Evolutionary conservation across 2,113 vertebrate species (phyloP).

Genomic region (Aythya baeri): DNA sequence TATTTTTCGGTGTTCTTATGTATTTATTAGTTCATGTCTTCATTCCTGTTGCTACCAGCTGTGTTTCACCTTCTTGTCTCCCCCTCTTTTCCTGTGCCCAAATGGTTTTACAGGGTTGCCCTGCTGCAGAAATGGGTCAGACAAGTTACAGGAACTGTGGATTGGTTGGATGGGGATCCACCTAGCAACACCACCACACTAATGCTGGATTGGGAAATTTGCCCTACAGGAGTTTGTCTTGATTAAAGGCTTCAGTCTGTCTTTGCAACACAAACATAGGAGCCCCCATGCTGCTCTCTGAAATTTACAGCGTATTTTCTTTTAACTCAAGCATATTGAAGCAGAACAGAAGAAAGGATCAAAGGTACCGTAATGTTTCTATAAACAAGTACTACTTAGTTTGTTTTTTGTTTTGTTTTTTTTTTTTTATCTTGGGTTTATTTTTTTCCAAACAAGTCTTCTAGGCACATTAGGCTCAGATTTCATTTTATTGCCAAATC

Average conservation of each 20-base stretch:
- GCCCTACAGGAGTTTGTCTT: slow-evolving; percentile 73
- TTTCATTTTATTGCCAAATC: slow-evolving; percentile 70
- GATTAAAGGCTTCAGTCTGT: slow-evolving; percentile 74
- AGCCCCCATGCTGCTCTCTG: slow-evolving; percentile 71
- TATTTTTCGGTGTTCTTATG: background rate
- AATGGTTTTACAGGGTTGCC: background rate
- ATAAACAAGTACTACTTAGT: slow-evolving; percentile 76
- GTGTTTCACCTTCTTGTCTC: background rate
- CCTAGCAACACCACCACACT: slow-evolving; percentile 58
- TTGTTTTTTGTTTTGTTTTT: slow-evolving; percentile 32
- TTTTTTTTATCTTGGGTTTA: slow-evolving; percentile 65
- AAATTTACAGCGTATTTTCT: slow-evolving; percentile 72
- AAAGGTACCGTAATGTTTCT: slow-evolving; percentile 75
- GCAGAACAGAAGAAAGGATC: slow-evolving; percentile 74
- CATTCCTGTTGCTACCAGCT: background rate
- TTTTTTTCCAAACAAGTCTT: slow-evolving; percentile 61
- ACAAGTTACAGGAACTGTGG: background rate
- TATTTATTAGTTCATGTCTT: background rate
- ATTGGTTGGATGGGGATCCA: slow-evolving; percentile 27
- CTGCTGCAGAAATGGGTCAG: background rate
- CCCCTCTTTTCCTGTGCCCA: background rate
- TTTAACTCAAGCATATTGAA: slow-evolving; percentile 70
- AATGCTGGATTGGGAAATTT: slow-evolving; percentile 65
- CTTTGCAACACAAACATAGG: slow-evolving; percentile 69
- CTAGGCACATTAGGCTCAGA: slow-evolving; percentile 57